A percentile compares a stretch with the other conserved stretches of the same genome.
phyloP scores from a whole-genome alignment of 2,888 invertebrate genomes.

The Drosophila parthenogenetica region DNA sequence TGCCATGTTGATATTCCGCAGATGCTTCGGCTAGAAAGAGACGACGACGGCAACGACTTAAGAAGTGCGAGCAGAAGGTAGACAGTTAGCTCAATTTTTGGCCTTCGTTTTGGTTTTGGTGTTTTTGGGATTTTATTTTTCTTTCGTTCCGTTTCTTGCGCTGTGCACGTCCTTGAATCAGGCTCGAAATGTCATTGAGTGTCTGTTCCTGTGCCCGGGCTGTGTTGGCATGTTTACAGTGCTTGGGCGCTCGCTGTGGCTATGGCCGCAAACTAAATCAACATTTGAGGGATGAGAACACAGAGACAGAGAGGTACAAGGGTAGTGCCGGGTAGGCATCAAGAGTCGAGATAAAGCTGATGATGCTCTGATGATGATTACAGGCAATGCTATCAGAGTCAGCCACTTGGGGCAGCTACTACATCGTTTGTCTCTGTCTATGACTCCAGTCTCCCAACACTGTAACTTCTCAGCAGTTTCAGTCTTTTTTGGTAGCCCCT shows the following conservation, averaged over 20 bases:
- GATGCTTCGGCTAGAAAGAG: constrained; percentile 24
- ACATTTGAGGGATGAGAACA: constrained; percentile 35
- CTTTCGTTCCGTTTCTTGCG: background rate
- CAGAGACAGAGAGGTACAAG: background rate
- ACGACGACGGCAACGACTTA: background rate
- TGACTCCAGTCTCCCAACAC: background rate
- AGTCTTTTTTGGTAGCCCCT: constrained; percentile 11
- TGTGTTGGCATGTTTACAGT: constrained; percentile 59
- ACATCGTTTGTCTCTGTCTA: constrained; percentile 65
- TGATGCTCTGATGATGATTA: constrained; percentile 59
- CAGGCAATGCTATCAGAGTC: constrained; percentile 54
- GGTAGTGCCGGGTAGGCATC: background rate
- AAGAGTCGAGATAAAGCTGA: constrained; percentile 44
- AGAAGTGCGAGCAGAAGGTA: background rate
- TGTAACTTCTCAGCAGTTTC: constrained; percentile 10
- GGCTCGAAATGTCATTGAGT: constrained; percentile 60
- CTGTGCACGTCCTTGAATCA: constrained; percentile 50
- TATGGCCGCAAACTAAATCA: constrained; percentile 65
- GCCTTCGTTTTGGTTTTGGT: constrained; percentile 32
- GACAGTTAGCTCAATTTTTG: constrained; percentile 37
- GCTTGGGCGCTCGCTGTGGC: constrained; percentile 25
- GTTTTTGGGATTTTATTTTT: background rate
- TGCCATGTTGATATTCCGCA: constrained; percentile 51
- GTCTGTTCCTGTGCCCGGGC: constrained; percentile 25
- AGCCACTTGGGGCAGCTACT: constrained; percentile 45